Conservation (phyloP, 2,113 vertebrate species). For the Ibidorhyncha struthersii region DNA sequence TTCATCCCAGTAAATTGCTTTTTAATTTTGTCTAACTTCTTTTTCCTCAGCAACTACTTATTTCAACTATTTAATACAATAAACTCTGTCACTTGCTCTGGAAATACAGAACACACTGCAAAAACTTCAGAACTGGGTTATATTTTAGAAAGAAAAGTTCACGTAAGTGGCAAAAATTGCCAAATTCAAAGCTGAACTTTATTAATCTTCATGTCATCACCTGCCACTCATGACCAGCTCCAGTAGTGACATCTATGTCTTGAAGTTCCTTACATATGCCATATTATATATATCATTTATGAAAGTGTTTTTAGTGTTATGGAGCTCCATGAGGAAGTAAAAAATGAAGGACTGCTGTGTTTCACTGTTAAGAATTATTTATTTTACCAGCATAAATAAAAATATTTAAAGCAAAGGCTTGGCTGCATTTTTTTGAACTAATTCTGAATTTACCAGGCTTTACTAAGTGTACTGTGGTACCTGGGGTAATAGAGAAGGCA, state of each 20-base stretch:
- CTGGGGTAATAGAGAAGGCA: background rate
- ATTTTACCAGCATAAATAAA: background rate
- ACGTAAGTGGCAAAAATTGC: constrained; percentile 62
- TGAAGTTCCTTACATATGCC: background rate
- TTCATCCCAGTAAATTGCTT: constrained; percentile 17
- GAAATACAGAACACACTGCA: constrained; percentile 67
- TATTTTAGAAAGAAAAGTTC: constrained; percentile 40
- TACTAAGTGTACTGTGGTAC: background rate
- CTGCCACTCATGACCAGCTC: constrained; percentile 54
- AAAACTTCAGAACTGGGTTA: constrained; percentile 47
- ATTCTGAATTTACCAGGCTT: background rate
- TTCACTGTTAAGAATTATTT: background rate
- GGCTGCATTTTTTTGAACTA: background rate
- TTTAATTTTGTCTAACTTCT: constrained; percentile 52
- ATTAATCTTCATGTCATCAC: constrained; percentile 74
- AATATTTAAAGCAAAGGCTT: background rate
- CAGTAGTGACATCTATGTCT: constrained; percentile 52
- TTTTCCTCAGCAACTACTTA: constrained; percentile 24
- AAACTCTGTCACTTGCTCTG: constrained; percentile 50
- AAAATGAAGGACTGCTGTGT: background rate
- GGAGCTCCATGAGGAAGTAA: background rate
- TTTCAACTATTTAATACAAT: constrained; percentile 11
- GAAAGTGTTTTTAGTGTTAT: background rate
- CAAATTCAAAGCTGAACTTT: constrained; percentile 50
- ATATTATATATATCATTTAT: background rate